Base-by-base conservation (phyloP, 2,888 invertebrate genomes). In the Leucania comma region DNA sequence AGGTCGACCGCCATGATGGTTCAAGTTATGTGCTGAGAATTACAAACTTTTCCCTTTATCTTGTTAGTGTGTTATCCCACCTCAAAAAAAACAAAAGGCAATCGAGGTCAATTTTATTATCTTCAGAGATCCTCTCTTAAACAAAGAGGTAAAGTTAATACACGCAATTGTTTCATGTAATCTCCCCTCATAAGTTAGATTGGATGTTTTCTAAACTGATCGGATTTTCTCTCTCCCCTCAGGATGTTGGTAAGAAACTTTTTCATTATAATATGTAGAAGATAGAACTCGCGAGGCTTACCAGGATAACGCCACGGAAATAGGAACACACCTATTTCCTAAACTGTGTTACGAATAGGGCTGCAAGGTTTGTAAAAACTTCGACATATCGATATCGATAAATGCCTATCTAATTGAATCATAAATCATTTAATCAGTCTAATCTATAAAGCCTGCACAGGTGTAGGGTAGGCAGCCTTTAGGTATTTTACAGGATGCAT, bases 161-260 rank as follows among this genome's bases (percentile, higher is more conserved):
- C 54, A 62, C 42, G 59, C 61, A 59, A 64, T 62, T 71, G 76
- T 63, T 80, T 58, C 60, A 50, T 58, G 26, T 70, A 64, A 60
- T 62, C 54, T 71, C 20, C 9, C n/a, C 35, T 60, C 5, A 32
- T 59, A 77, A 81, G 64, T 78, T 78, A 59, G 69, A 78, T 70
- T 81, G 63, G 56, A 50, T 69, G 62, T 72, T 65, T 79, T 71
- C 61, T 57, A 81, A 54, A 68, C 53, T 20, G 22, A 63, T 66
- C 61, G 38, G 62, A 77, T 68, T 64, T 57, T 35, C 20, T 26
- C 29, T 22, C 9, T 12, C 17, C 9, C 22, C 6, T 48, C 20
- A 46, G 38, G 48, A 42, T 59, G 58, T 46, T 48, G 22, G 12
- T n/a, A 64, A 46, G 42, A 76, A 80, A 71, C n/a, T 67, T 80